Conservation (phyloP, 1,140 invertebrate genomes). For the Steinernema khuongi region DNA sequence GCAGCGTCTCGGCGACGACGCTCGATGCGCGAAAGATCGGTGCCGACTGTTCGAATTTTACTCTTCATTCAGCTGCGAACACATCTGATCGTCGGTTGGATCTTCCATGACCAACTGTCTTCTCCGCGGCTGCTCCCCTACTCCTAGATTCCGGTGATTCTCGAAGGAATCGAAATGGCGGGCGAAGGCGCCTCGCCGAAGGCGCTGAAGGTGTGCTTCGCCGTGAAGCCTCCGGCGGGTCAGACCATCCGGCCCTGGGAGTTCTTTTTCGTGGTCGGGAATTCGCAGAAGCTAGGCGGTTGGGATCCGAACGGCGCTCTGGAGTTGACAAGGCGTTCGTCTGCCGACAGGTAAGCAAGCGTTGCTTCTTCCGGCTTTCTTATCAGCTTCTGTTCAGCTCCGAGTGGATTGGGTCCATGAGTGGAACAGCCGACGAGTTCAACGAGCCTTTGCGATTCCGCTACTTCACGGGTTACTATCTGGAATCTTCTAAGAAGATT, state of each 20-base stretch:
- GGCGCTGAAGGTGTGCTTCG: constrained; percentile 20
- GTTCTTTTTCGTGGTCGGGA: constrained; percentile 26
- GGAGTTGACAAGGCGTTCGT: neutral
- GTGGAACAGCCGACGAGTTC: neutral
- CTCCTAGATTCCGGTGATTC: too few relatives aligned
- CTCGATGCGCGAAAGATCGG: neutral
- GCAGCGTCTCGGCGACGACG: neutral
- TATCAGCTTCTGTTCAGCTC: neutral
- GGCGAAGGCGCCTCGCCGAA: neutral
- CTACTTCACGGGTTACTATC: constrained; percentile 29
- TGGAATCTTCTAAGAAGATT: constrained; percentile 21
- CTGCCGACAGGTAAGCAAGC: constrained; percentile 13
- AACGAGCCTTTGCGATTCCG: constrained; percentile 17
- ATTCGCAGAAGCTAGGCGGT: constrained; percentile 5
- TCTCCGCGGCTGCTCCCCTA: too few relatives aligned
- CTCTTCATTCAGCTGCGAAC: too few relatives aligned
- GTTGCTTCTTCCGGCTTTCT: neutral
- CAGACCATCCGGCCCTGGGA: constrained; percentile 11
- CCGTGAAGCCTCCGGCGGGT: neutral
- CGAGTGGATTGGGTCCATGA: neutral
- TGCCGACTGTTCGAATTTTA: neutral
- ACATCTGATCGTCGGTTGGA: too few relatives aligned
- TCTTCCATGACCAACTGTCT: too few relatives aligned
- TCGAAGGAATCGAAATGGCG: too few relatives aligned
- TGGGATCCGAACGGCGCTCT: constrained; percentile 21